Conservation (phyloP, 2,888 invertebrate species). For the Dryobota labecula region DNA sequence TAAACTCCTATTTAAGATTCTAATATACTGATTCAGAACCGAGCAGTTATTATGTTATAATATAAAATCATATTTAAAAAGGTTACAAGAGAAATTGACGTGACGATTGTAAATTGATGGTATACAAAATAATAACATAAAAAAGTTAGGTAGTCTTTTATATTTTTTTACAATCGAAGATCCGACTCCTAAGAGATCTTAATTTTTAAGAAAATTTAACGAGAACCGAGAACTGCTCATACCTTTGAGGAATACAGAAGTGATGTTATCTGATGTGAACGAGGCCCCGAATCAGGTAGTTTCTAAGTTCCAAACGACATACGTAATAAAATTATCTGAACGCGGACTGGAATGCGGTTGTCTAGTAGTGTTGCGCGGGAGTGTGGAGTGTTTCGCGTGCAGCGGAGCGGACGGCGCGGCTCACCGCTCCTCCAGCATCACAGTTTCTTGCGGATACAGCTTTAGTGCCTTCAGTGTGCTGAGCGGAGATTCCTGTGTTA, state of each 20-base stretch:
- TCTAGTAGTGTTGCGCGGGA: constrained; percentile 27
- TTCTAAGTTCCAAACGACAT: constrained; percentile 1
- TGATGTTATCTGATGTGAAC: neutral
- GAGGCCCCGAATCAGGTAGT: neutral
- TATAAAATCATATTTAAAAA: constrained; percentile 1
- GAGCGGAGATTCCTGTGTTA: constrained; percentile 94
- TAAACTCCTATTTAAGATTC: neutral
- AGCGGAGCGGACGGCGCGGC: constrained; percentile 59
- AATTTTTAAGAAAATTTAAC: neutral
- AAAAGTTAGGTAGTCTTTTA: neutral
- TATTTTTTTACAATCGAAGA: neutral
- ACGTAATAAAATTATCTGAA: neutral
- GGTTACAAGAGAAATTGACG: neutral
- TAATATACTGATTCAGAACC: neutral
- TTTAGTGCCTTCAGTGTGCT: constrained; percentile 95
- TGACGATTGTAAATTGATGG: constrained; percentile 13
- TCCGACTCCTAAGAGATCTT: neutral
- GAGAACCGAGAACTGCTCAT: neutral
- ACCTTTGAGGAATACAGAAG: neutral
- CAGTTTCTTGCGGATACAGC: constrained; percentile 98
- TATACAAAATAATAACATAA: constrained; percentile 13
- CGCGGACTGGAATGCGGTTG: constrained; percentile 26
- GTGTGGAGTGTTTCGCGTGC: constrained; percentile 24
- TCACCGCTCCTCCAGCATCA: constrained; percentile 98
- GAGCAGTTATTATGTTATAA: neutral